phyloP scores from a whole-genome alignment of 2,113 vertebrate species.

The Manacus vitellinus region DNA sequence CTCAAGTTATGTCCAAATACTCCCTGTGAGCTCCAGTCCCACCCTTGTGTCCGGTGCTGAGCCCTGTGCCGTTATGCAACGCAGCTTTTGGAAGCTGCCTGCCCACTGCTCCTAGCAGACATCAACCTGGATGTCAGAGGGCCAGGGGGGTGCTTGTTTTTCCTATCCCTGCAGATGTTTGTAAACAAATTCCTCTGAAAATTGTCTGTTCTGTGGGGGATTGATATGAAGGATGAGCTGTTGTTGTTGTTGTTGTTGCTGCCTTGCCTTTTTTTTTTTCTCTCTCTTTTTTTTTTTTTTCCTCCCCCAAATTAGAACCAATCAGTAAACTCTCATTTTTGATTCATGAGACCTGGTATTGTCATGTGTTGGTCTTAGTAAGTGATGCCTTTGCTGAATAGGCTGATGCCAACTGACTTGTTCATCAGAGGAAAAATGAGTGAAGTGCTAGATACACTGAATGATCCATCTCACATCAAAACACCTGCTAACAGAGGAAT shows the following conservation, averaged over 20 bases:
- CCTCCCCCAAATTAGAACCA: background rate
- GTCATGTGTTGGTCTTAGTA: background rate
- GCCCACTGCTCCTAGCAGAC: background rate
- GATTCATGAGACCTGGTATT: background rate
- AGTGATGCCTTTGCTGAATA: background rate
- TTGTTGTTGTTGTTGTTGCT: background rate
- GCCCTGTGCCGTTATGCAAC: constrained; percentile 32
- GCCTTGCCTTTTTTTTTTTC: background rate
- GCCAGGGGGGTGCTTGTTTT: background rate
- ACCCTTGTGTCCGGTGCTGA: constrained; percentile 41
- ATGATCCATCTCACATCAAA: background rate
- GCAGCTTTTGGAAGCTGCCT: background rate
- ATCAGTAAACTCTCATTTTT: background rate
- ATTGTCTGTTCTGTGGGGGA: background rate
- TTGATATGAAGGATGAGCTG: background rate
- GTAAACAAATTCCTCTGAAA: background rate
- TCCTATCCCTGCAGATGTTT: background rate
- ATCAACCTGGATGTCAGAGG: constrained; percentile 1
- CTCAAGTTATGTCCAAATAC: background rate
- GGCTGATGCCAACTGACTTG: background rate
- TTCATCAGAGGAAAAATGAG: background rate
- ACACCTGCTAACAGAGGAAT: background rate
- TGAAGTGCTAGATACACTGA: background rate
- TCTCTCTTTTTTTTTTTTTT: background rate
- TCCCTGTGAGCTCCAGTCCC: constrained; percentile 30